Conservation (phyloP, 2,888 invertebrate genomes). For the Diloba caeruleocephala region DNA sequence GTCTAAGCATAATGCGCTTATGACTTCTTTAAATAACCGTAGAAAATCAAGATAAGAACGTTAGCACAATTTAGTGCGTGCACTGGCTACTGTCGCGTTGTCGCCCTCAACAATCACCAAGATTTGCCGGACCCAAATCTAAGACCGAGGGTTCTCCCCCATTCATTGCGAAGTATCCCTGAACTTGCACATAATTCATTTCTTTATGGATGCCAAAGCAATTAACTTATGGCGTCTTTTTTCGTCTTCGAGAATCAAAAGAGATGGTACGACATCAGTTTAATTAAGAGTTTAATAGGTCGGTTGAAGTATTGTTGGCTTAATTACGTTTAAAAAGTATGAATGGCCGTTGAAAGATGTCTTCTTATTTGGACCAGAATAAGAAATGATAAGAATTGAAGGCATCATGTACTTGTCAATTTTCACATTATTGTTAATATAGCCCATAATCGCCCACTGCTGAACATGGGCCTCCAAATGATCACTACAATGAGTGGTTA, state of each 20-base stretch:
- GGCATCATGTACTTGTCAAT: background rate
- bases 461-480: too few species aligned
- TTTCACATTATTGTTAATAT: too few species aligned
- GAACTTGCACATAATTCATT: constrained; percentile 73
- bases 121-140: constrained; percentile 62
- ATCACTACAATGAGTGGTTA: too few species aligned
- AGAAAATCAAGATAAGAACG: constrained; percentile 23
- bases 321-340: constrained; percentile 49
- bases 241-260: constrained; percentile 39
- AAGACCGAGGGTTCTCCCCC: constrained; percentile 62
- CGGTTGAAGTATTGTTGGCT: constrained; percentile 48
- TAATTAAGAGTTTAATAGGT: constrained; percentile 54
- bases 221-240: constrained; percentile 68
- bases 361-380: constrained; percentile 19
- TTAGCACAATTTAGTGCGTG: constrained; percentile 20
- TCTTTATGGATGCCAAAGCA: constrained; percentile 74
- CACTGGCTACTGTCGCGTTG: constrained; percentile 32
- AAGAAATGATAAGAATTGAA: constrained; percentile 2
- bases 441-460: too few species aligned
- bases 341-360: constrained; percentile 33
- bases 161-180: constrained; percentile 54
- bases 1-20: constrained; percentile 8
- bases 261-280: constrained; percentile 48
- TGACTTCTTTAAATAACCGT: background rate
- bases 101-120: constrained; percentile 57